Percentiles rank a stretch among this genome's conserved stretches.
Conservation (phyloP, 2,113 vertebrate genomes). For the Galemys pyrenaicus region DNA sequence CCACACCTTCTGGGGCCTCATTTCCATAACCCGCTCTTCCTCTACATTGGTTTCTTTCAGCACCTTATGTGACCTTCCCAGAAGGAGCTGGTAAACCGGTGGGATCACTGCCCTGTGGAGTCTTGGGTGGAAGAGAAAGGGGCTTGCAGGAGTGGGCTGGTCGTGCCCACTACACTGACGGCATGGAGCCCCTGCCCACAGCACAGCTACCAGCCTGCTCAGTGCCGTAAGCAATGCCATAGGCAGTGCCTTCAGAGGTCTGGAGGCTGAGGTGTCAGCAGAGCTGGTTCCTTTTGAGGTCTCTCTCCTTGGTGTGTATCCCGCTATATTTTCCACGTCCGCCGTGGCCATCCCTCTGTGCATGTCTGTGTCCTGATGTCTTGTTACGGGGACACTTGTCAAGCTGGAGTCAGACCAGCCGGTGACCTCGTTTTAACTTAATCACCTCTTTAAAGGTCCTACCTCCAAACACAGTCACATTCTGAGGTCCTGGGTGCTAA, state of each 20-base stretch:
- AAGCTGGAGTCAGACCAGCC: neutral
- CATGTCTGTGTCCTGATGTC: neutral
- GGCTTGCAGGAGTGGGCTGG: accelerated
- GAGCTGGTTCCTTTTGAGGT: neutral
- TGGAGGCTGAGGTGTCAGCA: neutral
- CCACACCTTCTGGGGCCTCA: neutral
- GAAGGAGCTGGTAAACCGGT: neutral
- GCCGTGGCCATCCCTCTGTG: accelerated
- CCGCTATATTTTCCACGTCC: accelerated
- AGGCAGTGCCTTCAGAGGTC: accelerated
- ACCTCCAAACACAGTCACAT: neutral
- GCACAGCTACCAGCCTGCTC: accelerated
- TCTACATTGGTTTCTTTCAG: neutral
- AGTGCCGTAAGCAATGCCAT: accelerated
- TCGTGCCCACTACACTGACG: neutral
- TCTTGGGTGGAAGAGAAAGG: too few relatives aligned
- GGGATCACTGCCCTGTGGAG: too few relatives aligned
- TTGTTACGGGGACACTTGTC: neutral
- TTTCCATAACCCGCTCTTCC: neutral
- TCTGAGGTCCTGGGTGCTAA: neutral
- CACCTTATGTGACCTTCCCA: neutral
- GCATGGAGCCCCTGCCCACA: neutral
- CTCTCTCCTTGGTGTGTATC: too few relatives aligned
- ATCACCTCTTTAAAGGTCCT: neutral
- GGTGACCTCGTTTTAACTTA: neutral